Percentiles rank a stretch among this genome's conserved stretches.
Conservation (phyloP, 2,888 invertebrate species). For the Hartigia nigra region DNA sequence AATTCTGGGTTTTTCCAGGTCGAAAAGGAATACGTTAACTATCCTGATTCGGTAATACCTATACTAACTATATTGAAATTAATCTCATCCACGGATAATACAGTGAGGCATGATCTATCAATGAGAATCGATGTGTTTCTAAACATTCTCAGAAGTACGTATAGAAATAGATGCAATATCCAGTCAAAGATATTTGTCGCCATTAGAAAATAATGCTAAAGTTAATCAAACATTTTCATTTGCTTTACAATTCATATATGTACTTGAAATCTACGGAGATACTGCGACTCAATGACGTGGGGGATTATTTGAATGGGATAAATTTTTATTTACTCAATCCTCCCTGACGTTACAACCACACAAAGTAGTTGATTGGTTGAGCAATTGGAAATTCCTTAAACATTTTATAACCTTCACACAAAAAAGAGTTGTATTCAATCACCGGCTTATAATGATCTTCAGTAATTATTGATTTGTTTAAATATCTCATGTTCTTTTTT, state of each 20-base stretch:
- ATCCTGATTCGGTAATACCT: slow-evolving; percentile 69
- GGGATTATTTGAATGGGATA: not conserved
- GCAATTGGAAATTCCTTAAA: slow-evolving; percentile 15
- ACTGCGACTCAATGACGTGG: not conserved
- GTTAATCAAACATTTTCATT: not conserved
- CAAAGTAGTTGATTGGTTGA: slow-evolving; percentile 11
- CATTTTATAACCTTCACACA: slow-evolving; percentile 6
- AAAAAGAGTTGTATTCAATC: not conserved
- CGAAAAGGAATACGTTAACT: slow-evolving; percentile 66
- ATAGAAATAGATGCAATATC: slow-evolving; percentile 4
- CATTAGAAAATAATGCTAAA: not conserved
- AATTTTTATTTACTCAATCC: not conserved
- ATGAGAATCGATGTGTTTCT: slow-evolving; percentile 64
- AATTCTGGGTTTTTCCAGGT: slow-evolving; percentile 46
- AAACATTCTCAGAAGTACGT: slow-evolving; percentile 67
- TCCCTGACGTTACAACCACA: not conserved
- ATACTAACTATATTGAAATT: slow-evolving; percentile 67
- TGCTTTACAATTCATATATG: not conserved
- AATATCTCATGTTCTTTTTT: slow-evolving; percentile 34
- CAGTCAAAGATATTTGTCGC: not conserved
- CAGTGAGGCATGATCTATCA: slow-evolving; percentile 71
- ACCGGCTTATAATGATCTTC: slow-evolving; percentile 9
- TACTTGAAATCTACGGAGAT: not conserved
- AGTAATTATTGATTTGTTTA: slow-evolving; percentile 13
- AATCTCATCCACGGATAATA: slow-evolving; percentile 68